Evolutionary conservation across 2,797 vertebrate species (phyloP), one percentile per base, ranked within the genome.

Genomic region (Leptodactylus fallax): DNA sequence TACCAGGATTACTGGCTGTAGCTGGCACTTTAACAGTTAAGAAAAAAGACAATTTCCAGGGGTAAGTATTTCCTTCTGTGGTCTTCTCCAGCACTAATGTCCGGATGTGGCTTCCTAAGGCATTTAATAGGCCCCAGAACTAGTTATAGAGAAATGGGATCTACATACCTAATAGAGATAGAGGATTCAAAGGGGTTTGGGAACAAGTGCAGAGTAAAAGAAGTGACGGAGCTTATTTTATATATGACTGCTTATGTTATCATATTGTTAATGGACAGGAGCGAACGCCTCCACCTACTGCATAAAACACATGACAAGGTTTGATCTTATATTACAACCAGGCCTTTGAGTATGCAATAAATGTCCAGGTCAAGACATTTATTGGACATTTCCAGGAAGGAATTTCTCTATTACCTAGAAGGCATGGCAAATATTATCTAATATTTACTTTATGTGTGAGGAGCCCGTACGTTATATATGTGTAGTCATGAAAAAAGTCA

Each of bases 41-140:
- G 65, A 76, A 76, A 88, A 85, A 76, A 85, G 27, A 83, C 79
- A 79, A 87, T 86, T 83, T 83, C 74, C 81, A 83, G 53, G 72
- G 83, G 65, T 87, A 89, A 89, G 74, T 74, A 61, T 87, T 86
- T 82, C 84, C 88, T 89, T 83, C 79, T 89, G 88, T 83, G 63
- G 71, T 49, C 49, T 81, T 79, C 71, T 89, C 79, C 63, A 79
- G 81, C 61, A 51, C 65, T 88, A 88, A 89, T 83, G 71, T 87
- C 85, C 85, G 80, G 85, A 89, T 89, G 85, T 89, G 84, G 71
- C 84, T 86, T 85, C 61, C 79, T 83, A 69, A 45, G 27, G 63
- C 56, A 65, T 79, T 89, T 87, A 86, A 89, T 86, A 87, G 85
- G 82, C 87, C 82, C 82, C 80, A 89, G 80, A 81, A 85, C 82